Conservation (phyloP, 2,113 vertebrate species). For the Synchiropus splendidus region DNA sequence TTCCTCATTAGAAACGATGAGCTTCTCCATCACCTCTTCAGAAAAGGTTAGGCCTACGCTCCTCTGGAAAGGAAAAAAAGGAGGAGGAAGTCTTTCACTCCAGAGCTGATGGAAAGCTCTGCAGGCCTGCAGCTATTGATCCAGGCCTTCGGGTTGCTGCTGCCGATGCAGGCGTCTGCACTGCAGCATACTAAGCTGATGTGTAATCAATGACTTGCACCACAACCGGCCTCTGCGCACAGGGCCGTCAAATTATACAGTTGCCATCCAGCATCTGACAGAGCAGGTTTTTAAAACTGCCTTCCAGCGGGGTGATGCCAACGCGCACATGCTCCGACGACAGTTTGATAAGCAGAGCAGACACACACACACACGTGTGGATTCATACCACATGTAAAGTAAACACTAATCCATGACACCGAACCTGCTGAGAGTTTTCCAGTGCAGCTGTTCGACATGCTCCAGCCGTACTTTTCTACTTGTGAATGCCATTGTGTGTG, state of each 20-base stretch:
- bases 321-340: conserved; percentile 14
- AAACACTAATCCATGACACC: not conserved
- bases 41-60: conserved; percentile 63
- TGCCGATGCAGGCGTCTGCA: conserved; percentile 64
- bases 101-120: conserved; percentile 56
- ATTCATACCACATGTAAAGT: too few species aligned
- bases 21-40: conserved; percentile 67
- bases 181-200: conserved; percentile 71
- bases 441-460: conserved; percentile 40
- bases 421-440: conserved; percentile 28
- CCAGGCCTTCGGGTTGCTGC: conserved; percentile 64
- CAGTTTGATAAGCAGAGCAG: conserved; percentile 15
- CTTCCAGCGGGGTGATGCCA: conserved; percentile 44
- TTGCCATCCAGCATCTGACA: conserved; percentile 57
- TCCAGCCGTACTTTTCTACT: conserved; percentile 43
- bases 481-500: conserved; percentile 33
- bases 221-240: conserved; percentile 55
- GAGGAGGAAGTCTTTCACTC: conserved; percentile 52
- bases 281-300: conserved; percentile 52
- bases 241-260: conserved; percentile 61
- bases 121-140: conserved; percentile 66
- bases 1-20: conserved; percentile 75
- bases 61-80: conserved; percentile 49
- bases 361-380: too few species aligned
- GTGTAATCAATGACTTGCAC: conserved; percentile 72